phyloP scores from a whole-genome alignment of 2,797 vertebrate genomes.

The Octomys mimax region DNA sequence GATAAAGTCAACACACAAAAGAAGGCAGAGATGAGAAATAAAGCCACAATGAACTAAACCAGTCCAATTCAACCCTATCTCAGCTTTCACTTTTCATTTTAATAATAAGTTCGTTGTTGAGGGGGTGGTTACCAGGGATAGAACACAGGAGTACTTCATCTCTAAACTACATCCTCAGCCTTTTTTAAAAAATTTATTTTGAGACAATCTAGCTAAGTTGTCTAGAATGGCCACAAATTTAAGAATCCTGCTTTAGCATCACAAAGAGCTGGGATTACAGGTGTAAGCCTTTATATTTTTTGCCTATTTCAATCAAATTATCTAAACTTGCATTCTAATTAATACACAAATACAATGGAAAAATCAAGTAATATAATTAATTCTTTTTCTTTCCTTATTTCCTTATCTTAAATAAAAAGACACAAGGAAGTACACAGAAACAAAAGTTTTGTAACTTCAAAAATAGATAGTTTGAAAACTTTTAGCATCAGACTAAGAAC shows the following conservation, averaged over 20 bases:
- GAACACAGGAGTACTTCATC: background rate
- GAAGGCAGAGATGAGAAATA: background rate
- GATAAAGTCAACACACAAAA: constrained; percentile 25
- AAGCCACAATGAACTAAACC: background rate
- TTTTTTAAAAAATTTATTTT: background rate
- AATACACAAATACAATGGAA: constrained; percentile 54
- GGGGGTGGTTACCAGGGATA: background rate
- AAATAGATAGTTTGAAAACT: background rate
- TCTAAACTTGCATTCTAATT: background rate
- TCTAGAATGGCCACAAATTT: background rate
- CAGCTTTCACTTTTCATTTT: constrained; percentile 13
- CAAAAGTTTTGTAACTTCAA: constrained; percentile 26
- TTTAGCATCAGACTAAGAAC: background rate
- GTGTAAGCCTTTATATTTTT: background rate
- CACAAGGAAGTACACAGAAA: too few species aligned
- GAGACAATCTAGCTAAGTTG: background rate
- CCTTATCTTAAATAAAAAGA: constrained; percentile 39
- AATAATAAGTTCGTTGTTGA: background rate
- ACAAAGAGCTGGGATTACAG: too few species aligned
- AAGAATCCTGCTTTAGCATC: background rate
- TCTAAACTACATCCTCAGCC: background rate
- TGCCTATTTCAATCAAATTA: constrained; percentile 39
- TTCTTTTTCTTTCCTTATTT: constrained; percentile 35
- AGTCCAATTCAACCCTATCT: background rate
- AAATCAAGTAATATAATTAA: constrained; percentile 35